A percentile compares a stretch with the other conserved stretches of the same genome.
Conservation (phyloP, 2,888 invertebrate genomes). For the Candidula unifasciata region DNA sequence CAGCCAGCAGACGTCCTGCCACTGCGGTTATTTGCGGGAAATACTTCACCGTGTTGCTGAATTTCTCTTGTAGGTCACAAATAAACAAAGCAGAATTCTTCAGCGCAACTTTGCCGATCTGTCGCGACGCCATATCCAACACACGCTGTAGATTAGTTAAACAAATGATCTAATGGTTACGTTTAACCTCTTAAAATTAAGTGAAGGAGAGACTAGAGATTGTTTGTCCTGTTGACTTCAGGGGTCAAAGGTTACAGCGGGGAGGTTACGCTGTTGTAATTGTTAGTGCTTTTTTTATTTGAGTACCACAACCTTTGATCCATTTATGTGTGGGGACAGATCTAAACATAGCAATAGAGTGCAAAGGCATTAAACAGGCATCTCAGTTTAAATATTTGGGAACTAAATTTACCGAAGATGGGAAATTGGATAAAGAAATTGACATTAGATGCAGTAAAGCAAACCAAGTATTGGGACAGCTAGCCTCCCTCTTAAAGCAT, state of each 20-base stretch:
- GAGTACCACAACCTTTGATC: no score
- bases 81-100: constrained; percentile 75
- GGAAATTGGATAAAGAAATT: no score
- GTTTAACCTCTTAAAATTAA: background rate
- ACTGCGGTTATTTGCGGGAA: constrained; percentile 76
- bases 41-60: constrained; percentile 74
- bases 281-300: no score
- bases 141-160: background rate
- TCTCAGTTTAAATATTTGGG: no score
- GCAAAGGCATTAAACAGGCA: no score
- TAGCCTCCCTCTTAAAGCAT: no score
- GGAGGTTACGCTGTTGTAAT: background rate
- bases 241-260: background rate
- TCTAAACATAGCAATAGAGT: no score
- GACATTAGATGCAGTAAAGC: no score
- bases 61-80: constrained; percentile 78
- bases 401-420: no score
- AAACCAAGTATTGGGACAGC: no score
- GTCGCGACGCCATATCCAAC: constrained; percentile 55
- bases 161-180: background rate
- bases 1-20: constrained; percentile 77
- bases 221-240: background rate
- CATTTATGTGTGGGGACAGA: background rate
- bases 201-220: background rate
- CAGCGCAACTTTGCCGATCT: constrained; percentile 67